phyloP scores from a whole-genome alignment of 2,888 invertebrate species.

The Thecocarcelia acutangulata region DNA sequence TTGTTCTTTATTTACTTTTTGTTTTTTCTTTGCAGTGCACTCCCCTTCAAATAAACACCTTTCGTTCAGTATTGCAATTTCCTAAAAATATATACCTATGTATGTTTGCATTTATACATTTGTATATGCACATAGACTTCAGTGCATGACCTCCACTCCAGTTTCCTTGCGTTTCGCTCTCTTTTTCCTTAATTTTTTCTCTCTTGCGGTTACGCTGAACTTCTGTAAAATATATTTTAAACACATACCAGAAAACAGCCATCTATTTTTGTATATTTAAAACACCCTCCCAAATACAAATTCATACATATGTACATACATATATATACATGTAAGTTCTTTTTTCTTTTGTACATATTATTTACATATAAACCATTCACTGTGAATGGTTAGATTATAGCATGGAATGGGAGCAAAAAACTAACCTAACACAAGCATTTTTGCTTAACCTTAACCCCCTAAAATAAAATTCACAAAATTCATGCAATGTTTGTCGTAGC shows the following conservation, averaged over 20 bases:
- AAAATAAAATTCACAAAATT: slow-evolving; percentile 53
- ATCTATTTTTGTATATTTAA: slow-evolving; percentile 13
- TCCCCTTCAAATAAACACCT: slow-evolving; percentile 51
- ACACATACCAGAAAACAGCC: neutral
- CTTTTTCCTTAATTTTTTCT: neutral
- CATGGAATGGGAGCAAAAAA: slow-evolving; percentile 56
- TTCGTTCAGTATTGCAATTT: slow-evolving; percentile 32
- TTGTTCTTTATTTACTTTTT: neutral
- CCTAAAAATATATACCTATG: slow-evolving; percentile 30
- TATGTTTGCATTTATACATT: neutral
- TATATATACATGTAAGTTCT: neutral
- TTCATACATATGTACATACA: neutral
- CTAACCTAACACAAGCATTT: slow-evolving; percentile 68
- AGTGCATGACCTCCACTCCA: slow-evolving; percentile 46
- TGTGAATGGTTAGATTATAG: slow-evolving; percentile 42
- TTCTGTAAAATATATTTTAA: slow-evolving; percentile 18
- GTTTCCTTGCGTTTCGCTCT: neutral
- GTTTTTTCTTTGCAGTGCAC: slow-evolving; percentile 13
- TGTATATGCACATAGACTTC: neutral
- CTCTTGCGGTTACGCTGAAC: slow-evolving; percentile 16
- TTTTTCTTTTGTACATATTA: neutral
- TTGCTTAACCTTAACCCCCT: slow-evolving; percentile 69
- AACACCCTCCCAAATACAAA: slow-evolving; percentile 40
- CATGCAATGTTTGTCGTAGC: neutral
- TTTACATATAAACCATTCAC: slow-evolving; percentile 37